Evolutionary conservation across 1,140 invertebrate species (phyloP), one percentile per base, ranked within the genome.

Genomic region (Hermatobates lingyangjiaoensis): DNA sequence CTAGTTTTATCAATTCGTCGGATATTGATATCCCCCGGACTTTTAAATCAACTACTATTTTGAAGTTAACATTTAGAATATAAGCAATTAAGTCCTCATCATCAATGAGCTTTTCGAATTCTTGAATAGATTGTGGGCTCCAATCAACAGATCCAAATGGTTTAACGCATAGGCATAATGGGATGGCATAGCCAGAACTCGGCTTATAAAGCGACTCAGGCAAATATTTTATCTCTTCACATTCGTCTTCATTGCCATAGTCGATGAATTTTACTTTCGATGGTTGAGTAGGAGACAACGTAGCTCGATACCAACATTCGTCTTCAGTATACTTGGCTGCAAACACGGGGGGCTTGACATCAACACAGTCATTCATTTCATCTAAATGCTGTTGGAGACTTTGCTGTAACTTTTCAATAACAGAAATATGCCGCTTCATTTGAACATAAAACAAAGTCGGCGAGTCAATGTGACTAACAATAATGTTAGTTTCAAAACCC

Each of bases 221-320:
- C 26, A 83, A 63, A 7, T 67, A 63, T 58, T 79, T 80, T 1
- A 83, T 68, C 0, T 66, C 66, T 12, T 68, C 69, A 0, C 81
- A 68, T 0, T 77, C 71, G 58, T 84, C 81, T 0, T 78, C 81
- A 54, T 83, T 84, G 5, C 87, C 87, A 61, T 79, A 88, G 61
- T 92, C 87, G 2, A 89, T 76, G 60, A 87, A 90, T 25, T 77
- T 71, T 0, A 89, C 76, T 1, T 80, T 80, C 18, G 53, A 45
- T n/a, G 48, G 46, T 24, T 30, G 15, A n/a, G 48, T 18, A 12
- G 10, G 7, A 5, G 15, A 24, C 5, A 39, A 38, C 12, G 50
- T 24, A 21, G 58, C 56, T 47, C 87, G 69, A 59, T 88, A 89
- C 85, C 84, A 91, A 1, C 66, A 62, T 30, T 78, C 72, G 60